Evolutionary conservation across 2,888 invertebrate species (phyloP).

Genomic region (Leptopilina myrica): DNA sequence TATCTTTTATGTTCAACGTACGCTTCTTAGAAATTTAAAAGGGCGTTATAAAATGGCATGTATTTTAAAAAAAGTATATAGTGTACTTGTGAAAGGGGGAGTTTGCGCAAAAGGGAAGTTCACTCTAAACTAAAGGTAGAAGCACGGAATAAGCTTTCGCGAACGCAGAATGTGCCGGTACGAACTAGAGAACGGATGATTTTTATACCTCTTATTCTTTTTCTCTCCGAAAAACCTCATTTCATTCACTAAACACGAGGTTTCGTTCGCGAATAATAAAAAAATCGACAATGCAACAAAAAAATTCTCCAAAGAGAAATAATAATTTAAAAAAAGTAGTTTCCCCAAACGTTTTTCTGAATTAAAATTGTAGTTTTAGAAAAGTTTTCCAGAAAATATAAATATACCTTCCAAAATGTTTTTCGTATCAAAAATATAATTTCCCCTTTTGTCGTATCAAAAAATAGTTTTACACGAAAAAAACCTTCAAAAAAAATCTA

Average conservation of each 20-base stretch:
- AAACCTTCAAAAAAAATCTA: no score
- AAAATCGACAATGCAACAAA: background rate
- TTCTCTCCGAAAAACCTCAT: background rate
- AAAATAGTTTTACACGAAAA: no score
- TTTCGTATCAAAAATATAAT: background rate
- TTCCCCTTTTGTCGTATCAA: background rate
- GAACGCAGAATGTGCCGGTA: conserved; percentile 20
- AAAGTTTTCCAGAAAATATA: no score
- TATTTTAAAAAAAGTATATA: background rate
- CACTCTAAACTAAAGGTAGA: background rate
- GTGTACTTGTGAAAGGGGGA: background rate
- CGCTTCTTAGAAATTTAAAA: background rate
- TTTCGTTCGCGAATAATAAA: background rate
- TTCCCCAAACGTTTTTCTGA: no score
- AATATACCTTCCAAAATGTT: no score
- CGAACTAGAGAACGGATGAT: conserved; percentile 13
- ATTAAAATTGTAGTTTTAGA: no score
- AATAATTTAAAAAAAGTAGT: no score
- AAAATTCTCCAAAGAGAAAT: no score
- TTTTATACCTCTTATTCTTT: conserved; percentile 23
- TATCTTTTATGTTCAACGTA: no score
- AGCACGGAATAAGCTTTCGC: background rate
- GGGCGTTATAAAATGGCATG: no score
- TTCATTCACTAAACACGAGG: background rate
- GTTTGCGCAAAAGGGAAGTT: background rate